Evolutionary conservation across 53 echinoderm and acorn worm genomes (phyloP).

Genomic region (Luidia sarsii): DNA sequence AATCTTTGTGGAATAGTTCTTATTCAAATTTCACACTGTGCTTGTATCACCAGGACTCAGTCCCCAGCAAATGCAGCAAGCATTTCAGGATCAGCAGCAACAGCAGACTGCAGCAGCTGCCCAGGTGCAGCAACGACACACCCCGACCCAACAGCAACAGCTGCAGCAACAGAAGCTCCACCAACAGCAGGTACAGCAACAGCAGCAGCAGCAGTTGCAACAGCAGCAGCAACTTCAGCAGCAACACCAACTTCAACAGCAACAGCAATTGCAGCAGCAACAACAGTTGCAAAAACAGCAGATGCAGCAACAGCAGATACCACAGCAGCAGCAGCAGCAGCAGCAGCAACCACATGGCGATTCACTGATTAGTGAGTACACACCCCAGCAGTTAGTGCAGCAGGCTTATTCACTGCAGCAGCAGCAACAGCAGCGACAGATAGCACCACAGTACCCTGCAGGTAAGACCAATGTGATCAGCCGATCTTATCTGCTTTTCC

Average conservation of each 20-base stretch:
- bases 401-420: conserved; percentile 53
- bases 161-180: conserved; percentile 50
- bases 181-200: conserved; percentile 45
- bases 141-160: conserved; percentile 59
- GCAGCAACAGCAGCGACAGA: conserved; percentile 49
- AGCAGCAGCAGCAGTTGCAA: conserved; percentile 27
- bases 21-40: no score
- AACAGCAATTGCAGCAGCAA: conserved; percentile 41
- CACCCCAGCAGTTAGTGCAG: conserved; percentile 58
- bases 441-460: conserved; percentile 43
- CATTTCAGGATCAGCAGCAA: conserved; percentile 42
- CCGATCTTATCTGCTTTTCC: no score
- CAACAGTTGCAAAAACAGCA: conserved; percentile 53
- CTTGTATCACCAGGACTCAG: conserved; percentile 56
- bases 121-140: conserved; percentile 47
- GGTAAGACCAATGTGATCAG: conserved; percentile 29
- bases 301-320: conserved; percentile 44
- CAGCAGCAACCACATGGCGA: conserved; percentile 62
- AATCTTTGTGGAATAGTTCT: no score
- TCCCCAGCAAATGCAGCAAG: conserved; percentile 68
- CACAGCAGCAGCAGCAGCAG: conserved; percentile 60
- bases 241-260: conserved; percentile 41
- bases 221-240: conserved; percentile 50
- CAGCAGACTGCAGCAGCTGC: conserved; percentile 24
- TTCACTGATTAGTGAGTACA: conserved; percentile 49